Percentiles rank a stretch among this genome's conserved stretches.
Evolutionary conservation across 2,888 invertebrate species (phyloP).

Genomic region (Muschampia plurimacula): DNA sequence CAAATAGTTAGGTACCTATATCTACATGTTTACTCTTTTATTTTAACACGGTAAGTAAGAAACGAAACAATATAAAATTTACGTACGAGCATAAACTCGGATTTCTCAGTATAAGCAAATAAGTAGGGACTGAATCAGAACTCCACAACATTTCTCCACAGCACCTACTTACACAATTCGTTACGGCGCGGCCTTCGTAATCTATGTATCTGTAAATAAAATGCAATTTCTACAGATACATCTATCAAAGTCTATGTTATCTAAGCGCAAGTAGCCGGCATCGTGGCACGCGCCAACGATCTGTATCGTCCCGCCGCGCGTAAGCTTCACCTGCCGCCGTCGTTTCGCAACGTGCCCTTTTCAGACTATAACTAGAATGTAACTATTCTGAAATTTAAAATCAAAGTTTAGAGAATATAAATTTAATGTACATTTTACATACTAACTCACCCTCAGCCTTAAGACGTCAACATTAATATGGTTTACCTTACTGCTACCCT

Average conservation of each 20-base stretch:
- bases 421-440: too few relatives aligned
- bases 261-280: conserved; percentile 8
- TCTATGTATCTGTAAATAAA: background rate
- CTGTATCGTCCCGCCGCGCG: conserved; percentile 65
- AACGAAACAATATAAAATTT: too few relatives aligned
- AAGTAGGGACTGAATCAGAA: too few relatives aligned
- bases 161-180: background rate
- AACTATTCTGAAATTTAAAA: background rate
- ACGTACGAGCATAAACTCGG: too few relatives aligned
- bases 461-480: too few relatives aligned
- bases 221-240: conserved; percentile 15
- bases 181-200: background rate
- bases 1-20: too few relatives aligned
- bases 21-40: too few relatives aligned
- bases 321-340: conserved; percentile 40
- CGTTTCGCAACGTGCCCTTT: background rate
- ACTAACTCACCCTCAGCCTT: too few relatives aligned
- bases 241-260: conserved; percentile 37
- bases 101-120: too few relatives aligned
- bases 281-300: conserved; percentile 52
- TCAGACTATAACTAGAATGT: background rate
- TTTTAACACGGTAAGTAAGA: too few relatives aligned
- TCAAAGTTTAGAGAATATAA: background rate
- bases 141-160: too few relatives aligned
- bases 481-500: too few relatives aligned